phyloP scores from a whole-genome alignment of 2,113 vertebrate genomes.

The Grantiella picta region DNA sequence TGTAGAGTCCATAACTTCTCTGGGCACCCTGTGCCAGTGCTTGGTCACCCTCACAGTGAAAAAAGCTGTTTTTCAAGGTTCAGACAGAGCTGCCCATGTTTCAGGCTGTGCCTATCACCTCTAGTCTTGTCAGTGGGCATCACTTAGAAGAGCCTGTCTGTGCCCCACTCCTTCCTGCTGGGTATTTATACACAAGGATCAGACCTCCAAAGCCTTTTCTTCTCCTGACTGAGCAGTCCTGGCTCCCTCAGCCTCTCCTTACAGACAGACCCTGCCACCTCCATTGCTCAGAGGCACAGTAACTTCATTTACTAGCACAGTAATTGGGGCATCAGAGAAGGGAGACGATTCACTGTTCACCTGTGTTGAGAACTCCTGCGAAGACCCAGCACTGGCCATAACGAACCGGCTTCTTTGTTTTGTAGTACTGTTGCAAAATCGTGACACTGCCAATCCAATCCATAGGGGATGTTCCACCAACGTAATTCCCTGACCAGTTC shows the following conservation, averaged over 20 bases:
- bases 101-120: neutral
- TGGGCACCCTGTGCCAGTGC: neutral
- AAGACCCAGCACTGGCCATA: constrained; percentile 74
- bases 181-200: neutral
- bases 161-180: fast-evolving
- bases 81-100: neutral
- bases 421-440: constrained; percentile 63
- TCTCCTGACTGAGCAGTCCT: neutral
- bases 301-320: neutral
- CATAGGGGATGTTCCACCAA: neutral
- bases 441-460: constrained; percentile 62
- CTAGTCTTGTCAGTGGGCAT: neutral
- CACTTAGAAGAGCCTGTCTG: neutral
- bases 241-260: neutral
- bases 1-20: neutral
- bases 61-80: neutral
- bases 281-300: fast-evolving
- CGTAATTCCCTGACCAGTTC: constrained; percentile 64
- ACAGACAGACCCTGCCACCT: neutral
- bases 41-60: neutral
- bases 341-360: neutral
- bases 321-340: neutral
- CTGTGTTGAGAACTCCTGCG: constrained; percentile 69
- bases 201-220: neutral
- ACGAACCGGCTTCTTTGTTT: neutral